Base-by-base conservation (phyloP, 2,888 invertebrate species). In the Hoplodrina ambigua region DNA sequence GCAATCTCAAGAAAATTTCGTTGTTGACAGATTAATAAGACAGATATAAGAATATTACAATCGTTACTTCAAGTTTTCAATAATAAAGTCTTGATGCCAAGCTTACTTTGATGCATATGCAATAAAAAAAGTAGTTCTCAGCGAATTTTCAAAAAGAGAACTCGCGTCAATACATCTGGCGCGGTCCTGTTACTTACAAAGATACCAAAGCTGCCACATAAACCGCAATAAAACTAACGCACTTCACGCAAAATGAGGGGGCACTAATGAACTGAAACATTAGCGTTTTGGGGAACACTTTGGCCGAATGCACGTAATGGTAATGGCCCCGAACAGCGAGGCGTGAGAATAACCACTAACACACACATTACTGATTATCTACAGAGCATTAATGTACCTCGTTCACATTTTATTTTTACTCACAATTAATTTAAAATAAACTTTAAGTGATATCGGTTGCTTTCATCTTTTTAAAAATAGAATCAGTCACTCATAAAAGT, bases 331-430 rank as follows among this genome's bases (percentile, higher is more conserved):
- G 41, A 63, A 80, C 66, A 55, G 70, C 78, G 75, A 81, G 81
- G 75, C 84, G 91, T 91, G 92, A 91, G 92, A 92, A 92, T 87
- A 86, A 85, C 84, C 81, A 86, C 87, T 86, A 88, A 89, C 87
- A 80, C 81, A 85, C 86, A 86, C 90, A 90, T 92, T 91, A 90
- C 86, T 87, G 88, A 92, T 92, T 92, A 89, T 91, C 89, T 88
- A 91, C 92, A 92, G 88, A 88, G 86, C 90, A 91, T 92, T 90
- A 90, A 90, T 87, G 81, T 84, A 61, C 78, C 73, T 76, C 80
- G 75, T 80, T 76, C 70, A 78, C 76, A 77, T 79, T 83, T 80
- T 82, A 82, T 83, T 77, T 76, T 78, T 79, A 80, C 65, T 68
- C 58, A 83, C 82, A 84, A 85, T 81, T 85, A 78, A 75, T 80